Evolutionary conservation across 2,888 invertebrate genomes (phyloP).

Genomic region (Drosophila eohydei): DNA sequence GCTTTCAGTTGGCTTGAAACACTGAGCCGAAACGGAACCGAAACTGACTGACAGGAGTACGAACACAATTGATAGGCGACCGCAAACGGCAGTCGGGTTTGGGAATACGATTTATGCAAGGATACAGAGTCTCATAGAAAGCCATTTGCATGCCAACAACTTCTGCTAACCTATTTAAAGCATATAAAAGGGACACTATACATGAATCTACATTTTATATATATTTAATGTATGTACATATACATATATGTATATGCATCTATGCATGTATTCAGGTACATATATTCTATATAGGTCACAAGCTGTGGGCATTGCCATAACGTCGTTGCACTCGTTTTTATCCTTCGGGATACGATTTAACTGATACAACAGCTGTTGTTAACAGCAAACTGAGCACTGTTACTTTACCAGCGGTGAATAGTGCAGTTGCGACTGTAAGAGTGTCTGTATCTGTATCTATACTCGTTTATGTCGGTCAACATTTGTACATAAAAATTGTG

Average conservation of each 20-base stretch:
- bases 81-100: slow-evolving; percentile 21
- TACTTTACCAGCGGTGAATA: slow-evolving; percentile 12
- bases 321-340: slow-evolving; percentile 71
- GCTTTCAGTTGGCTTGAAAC: slow-evolving; percentile 46
- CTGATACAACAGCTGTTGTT: slow-evolving; percentile 42
- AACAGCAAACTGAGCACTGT: slow-evolving; percentile 36
- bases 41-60: background rate
- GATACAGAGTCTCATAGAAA: slow-evolving; percentile 24
- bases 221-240: background rate
- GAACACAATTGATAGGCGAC: slow-evolving; percentile 56
- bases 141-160: slow-evolving; percentile 40
- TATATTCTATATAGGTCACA: slow-evolving; percentile 64
- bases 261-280: background rate
- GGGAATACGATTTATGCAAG: slow-evolving; percentile 16
- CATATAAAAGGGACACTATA: slow-evolving; percentile 4
- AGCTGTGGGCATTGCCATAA: slow-evolving; percentile 53
- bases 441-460: slow-evolving; percentile 40
- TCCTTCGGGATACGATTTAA: slow-evolving; percentile 50
- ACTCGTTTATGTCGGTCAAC: slow-evolving; percentile 44
- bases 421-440: slow-evolving; percentile 17
- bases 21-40: slow-evolving; percentile 29
- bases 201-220: background rate
- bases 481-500: slow-evolving; percentile 18
- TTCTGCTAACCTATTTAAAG: slow-evolving; percentile 29
- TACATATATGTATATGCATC: background rate